Evolutionary conservation across 2,113 vertebrate species (phyloP).

Genomic region (Murina feae): DNA sequence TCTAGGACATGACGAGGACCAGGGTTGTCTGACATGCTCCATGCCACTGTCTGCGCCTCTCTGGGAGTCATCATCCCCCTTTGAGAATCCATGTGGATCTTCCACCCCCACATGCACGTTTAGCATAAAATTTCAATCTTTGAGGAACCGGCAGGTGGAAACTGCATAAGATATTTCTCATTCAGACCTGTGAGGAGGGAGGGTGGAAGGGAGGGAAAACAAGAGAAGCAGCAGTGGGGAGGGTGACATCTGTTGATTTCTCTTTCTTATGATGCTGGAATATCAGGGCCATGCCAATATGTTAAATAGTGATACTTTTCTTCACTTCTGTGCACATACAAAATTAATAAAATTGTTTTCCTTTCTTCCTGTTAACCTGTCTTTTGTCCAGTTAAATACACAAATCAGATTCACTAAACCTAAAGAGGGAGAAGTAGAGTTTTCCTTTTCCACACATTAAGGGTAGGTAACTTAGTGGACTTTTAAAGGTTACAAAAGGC

Average conservation of each 20-base stretch:
- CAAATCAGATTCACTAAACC: background rate
- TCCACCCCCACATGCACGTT: background rate
- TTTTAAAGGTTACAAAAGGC: background rate
- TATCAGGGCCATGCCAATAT: too few relatives aligned
- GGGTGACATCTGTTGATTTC: background rate
- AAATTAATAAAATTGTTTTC: background rate
- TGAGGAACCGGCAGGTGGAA: too few relatives aligned
- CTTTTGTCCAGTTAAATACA: background rate
- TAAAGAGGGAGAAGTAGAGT: background rate
- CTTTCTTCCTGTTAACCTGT: background rate
- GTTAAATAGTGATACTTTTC: background rate
- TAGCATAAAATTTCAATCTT: background rate
- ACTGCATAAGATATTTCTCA: background rate
- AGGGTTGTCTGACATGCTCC: background rate
- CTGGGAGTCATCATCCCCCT: background rate
- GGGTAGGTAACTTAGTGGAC: background rate
- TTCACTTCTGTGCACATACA: background rate
- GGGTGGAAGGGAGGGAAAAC: too few relatives aligned
- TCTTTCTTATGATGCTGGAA: background rate
- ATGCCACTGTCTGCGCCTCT: background rate
- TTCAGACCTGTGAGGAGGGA: background rate
- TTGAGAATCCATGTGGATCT: background rate
- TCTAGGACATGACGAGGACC: background rate
- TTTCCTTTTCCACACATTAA: background rate
- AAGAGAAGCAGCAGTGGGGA: background rate